Base-by-base conservation (phyloP, 2,113 vertebrate species). In the Cygnus buccinator region DNA sequence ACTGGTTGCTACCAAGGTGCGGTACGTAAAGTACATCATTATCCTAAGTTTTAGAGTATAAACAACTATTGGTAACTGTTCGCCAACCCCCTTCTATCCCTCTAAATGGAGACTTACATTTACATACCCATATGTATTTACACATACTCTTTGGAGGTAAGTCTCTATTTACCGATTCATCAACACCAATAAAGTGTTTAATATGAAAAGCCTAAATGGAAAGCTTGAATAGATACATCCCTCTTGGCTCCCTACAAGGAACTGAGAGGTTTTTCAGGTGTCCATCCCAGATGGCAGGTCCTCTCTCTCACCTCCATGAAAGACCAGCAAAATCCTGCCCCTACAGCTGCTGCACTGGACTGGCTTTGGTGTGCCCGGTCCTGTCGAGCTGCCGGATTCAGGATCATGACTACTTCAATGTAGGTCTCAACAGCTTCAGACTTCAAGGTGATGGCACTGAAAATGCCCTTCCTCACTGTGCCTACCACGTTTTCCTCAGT, bases 101-200 rank as follows among this genome's bases (percentile, higher is more conserved):
- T 9, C 3, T n/a, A 17, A 39, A 28, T 1, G 3, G 13, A 59
- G 62, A 66, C 21, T 15, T 9, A 28, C 0, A 2, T 67, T n/a
- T 50, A 14, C 22, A 10, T 2, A 17, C 1, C 58, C 22, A 26
- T 0, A 1, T n/a, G 35, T 2, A 48, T 48, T 48, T 48, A 46
- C 19, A 5, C 46, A 8, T 46, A 57, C 0, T 1, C 58, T 44
- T 59, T 3, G 39, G 31, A 23, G 73, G 3, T 28, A 46, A 46
- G 21, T 67, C 84, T 28, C 50, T 59, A 2, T 95, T 93, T 93
- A n/a, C 83, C 28, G 35, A 35, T 39, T n/a, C 57, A 33, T 57
- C 50, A 55, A 41, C 41, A 31, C 43, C 72, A n/a, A 44, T 77
- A 33, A 67, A 50, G 72, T 7, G 17, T 81, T 72, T 41, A 57